Evolutionary conservation across 2,888 invertebrate species (phyloP).

Genomic region (Acanthococcus lagerstroemiae): DNA sequence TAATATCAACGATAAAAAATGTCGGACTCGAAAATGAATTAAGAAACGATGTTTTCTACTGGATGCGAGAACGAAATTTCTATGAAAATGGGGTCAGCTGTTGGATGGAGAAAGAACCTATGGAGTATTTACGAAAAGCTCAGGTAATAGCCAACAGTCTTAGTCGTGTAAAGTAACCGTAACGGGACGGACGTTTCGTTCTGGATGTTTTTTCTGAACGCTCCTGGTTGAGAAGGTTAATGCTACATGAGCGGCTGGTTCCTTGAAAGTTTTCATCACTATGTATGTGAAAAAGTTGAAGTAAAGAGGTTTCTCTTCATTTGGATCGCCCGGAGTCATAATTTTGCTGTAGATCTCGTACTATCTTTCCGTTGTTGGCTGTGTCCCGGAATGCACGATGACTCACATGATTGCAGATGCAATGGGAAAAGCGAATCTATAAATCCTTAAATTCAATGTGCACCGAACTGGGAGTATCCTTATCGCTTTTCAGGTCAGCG

Average conservation of each 20-base stretch:
- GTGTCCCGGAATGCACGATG: neutral
- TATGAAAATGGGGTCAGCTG: conserved; percentile 39
- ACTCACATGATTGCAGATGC: conserved; percentile 44
- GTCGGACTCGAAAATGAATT: conserved; percentile 72
- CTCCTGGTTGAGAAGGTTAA: no score
- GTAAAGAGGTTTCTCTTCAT: no score
- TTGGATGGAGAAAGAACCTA: conserved; percentile 47
- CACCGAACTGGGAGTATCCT: conserved; percentile 65
- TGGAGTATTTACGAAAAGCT: conserved; percentile 69
- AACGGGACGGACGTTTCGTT: no score
- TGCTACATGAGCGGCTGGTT: no score
- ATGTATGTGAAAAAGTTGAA: no score
- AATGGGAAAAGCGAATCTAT: conserved; percentile 89
- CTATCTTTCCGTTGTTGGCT: neutral
- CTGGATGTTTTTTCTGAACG: no score
- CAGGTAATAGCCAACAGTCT: conserved; percentile 48
- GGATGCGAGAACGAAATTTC: conserved; percentile 51
- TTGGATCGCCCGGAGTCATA: no score
- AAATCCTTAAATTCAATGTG: conserved; percentile 94
- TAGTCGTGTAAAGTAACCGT: no score
- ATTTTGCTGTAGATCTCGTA: neutral
- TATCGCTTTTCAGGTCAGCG: conserved; percentile 63
- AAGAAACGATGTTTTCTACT: conserved; percentile 73
- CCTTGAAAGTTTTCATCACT: no score
- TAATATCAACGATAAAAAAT: conserved; percentile 64